Conservation (phyloP, 2,113 vertebrate species). For the Crotophaga sulcirostris region DNA sequence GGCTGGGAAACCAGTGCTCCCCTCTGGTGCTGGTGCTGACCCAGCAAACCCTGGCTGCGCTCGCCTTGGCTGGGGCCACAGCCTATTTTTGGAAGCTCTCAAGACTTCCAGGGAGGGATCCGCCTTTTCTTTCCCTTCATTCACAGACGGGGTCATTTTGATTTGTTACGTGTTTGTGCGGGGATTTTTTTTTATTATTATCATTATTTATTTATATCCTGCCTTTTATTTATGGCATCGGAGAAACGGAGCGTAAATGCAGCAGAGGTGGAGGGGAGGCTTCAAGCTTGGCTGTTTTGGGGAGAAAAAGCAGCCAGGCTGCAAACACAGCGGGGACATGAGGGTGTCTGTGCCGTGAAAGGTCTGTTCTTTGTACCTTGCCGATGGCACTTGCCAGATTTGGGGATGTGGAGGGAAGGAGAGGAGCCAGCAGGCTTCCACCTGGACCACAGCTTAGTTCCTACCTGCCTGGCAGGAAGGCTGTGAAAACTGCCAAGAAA, state of each 20-base stretch:
- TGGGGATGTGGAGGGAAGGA: not conserved
- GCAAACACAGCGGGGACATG: not conserved
- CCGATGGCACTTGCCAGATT: not conserved
- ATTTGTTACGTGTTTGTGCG: not conserved
- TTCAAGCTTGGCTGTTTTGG: accelerated
- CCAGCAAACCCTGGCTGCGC: not conserved
- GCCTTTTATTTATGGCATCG: not conserved
- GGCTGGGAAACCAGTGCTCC: not conserved
- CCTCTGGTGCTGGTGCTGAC: not conserved
- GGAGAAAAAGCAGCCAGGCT: not conserved
- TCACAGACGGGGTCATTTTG: not conserved
- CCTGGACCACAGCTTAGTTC: not conserved
- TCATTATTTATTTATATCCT: not conserved
- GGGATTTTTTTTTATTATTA: not conserved
- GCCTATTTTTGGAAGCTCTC: conserved; percentile 58
- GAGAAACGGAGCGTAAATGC: accelerated
- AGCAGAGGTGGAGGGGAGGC: not conserved
- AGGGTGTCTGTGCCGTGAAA: not conserved
- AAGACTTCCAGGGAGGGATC: conserved; percentile 16
- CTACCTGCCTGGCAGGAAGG: not conserved
- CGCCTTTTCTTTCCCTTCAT: conserved; percentile 9
- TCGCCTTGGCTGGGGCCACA: not conserved
- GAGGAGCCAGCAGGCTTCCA: not conserved
- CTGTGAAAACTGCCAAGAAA: accelerated
- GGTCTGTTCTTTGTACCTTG: not conserved